A percentile compares a stretch with the other conserved stretches of the same genome.
phyloP scores from a whole-genome alignment of 1,140 invertebrate genomes.

The Drusus annulatus region DNA sequence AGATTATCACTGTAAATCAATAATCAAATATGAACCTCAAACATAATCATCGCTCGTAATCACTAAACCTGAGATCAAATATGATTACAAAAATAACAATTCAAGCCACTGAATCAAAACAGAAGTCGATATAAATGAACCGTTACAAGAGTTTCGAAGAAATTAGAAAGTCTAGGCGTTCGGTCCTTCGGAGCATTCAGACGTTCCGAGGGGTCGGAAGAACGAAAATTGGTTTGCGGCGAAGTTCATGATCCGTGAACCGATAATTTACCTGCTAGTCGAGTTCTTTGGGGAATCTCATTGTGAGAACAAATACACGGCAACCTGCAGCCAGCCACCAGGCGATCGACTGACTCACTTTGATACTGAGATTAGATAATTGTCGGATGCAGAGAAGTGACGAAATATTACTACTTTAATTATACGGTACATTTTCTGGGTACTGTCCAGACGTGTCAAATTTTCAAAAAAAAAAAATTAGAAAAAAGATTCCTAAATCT shows the following conservation, averaged over 20 bases:
- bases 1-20: too few relatives aligned
- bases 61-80: too few relatives aligned
- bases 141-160: not conserved
- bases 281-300: not conserved
- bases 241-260: conserved; percentile 33
- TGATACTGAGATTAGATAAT: not conserved
- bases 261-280: not conserved
- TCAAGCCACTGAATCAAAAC: not conserved
- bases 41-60: too few relatives aligned
- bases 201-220: conserved; percentile 10
- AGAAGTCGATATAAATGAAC: not conserved
- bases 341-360: not conserved
- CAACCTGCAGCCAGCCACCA: not conserved
- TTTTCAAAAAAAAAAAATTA: too few relatives aligned
- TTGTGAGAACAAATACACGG: not conserved
- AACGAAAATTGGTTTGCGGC: conserved; percentile 32
- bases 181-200: not conserved
- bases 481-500: too few relatives aligned
- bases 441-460: too few relatives aligned
- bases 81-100: too few relatives aligned
- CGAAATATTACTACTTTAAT: too few relatives aligned
- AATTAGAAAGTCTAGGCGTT: conserved; percentile 8
- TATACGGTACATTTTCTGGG: too few relatives aligned
- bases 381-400: not conserved
- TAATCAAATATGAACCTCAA: too few relatives aligned